Base-by-base conservation (phyloP, 2,888 invertebrate species). In the Timema cristinae region DNA sequence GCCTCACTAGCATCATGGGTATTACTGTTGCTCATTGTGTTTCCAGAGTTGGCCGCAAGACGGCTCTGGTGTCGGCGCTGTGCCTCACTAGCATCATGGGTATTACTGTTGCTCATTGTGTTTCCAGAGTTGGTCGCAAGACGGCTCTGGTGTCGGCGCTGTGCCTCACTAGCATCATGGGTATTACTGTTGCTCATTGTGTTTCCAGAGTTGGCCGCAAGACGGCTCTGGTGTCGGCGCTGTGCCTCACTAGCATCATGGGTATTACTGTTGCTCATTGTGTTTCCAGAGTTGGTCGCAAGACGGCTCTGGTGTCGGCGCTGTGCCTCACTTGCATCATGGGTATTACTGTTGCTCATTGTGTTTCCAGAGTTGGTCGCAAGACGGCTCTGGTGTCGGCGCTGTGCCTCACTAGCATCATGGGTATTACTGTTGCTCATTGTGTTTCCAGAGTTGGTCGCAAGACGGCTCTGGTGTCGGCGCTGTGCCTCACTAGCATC, bases 71-170 rank as follows among this genome's bases (percentile, higher is more conserved):
- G 50, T 78, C 84, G 68, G 85, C 87, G 10, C 85, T 88, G 73
- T 83, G 85, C 69, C 81, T 89, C 76, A 88, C 89, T 49, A 88
- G 87, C 68, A 81, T 90, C 79, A 83, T 89, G 71, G 93, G 93
- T 5, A n/a, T n/a, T n/a, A n/a, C n/a, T n/a, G n/a, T n/a, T n/a
- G n/a, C n/a, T n/a, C n/a, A n/a, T 48, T 54, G 68, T 68, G 67
- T 51, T 71, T 56, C 15, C 77, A 87, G 88, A 56, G 87, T 86
- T 80, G 91, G 91, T 0, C 86, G 91, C 5, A 85, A 88, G 68
- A 85, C 85, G 51, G 85, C 89, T 59, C 81, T 90, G 77, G 84
- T 88, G 50, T 78, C 84, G 68, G 85, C 87, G 10, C 85, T 88
- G 73, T 83, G 85, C 69, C 81, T 89, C 76, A 88, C 89, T 49